phyloP scores from a whole-genome alignment of 2,888 invertebrate species.

The Eretmocerus hayati region DNA sequence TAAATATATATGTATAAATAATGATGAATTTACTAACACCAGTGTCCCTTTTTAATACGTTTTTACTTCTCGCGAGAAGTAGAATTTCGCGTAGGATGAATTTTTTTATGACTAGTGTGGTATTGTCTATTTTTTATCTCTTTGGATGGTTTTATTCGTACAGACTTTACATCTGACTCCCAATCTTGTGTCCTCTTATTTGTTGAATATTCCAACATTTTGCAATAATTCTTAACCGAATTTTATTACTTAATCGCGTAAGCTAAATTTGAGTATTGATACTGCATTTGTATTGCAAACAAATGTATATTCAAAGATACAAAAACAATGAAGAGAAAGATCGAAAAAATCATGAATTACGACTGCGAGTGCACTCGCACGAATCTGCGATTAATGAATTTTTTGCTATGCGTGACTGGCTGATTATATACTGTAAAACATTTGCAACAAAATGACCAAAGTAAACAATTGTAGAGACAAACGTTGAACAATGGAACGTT shows the following conservation, averaged over 20 bases:
- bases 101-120: constrained; percentile 21
- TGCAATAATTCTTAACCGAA: constrained; percentile 17
- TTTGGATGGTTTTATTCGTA: constrained; percentile 19
- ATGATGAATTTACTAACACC: constrained; percentile 17
- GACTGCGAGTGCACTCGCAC: constrained; percentile 11
- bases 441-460: constrained; percentile 37
- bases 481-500: constrained; percentile 25
- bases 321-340: constrained; percentile 7
- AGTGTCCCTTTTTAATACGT: constrained; percentile 23
- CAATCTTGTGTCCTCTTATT: constrained; percentile 8
- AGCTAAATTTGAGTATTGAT: constrained; percentile 22
- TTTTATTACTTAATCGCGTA: constrained; percentile 21
- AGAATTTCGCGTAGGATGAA: constrained; percentile 17
- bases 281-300: constrained; percentile 19
- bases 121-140: constrained; percentile 22
- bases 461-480: constrained; percentile 27
- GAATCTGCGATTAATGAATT: constrained; percentile 14
- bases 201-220: constrained; percentile 1
- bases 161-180: constrained; percentile 16
- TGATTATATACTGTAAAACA: constrained; percentile 27
- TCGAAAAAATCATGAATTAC: constrained; percentile 15
- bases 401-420: constrained; percentile 22
- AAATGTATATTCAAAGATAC: constrained; percentile 19
- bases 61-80: constrained; percentile 20
- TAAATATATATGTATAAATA: constrained; percentile 5